Base-by-base conservation (phyloP, 2,113 vertebrate species). In the Leucosticte australis region DNA sequence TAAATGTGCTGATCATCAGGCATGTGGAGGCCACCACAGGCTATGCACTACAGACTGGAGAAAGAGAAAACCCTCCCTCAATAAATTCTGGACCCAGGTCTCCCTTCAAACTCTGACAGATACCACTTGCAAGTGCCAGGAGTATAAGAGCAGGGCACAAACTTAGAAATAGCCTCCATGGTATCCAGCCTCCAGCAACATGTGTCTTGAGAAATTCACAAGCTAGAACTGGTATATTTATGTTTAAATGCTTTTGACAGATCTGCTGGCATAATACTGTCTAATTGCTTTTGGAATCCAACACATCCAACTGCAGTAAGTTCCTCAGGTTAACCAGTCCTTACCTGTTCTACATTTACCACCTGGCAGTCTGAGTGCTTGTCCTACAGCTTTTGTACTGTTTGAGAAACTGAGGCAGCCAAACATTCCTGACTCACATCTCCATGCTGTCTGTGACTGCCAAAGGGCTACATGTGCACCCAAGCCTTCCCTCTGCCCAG, bases 1-100 rank as follows among this genome's bases (percentile, higher is more conserved):
- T 93, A 96, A 94, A 95, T 41, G 86, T 90, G 86, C 65, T 96
- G 94, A 93, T 89, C 63, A 50, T 60, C 56, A 96, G 79, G 90
- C 80, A 90, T 59, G 89, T 21, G 53, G 49, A 90, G 85, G 77
- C 39, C 44, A 46, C 56, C 24, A 47, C 17, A 64, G 82, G 44
- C 52, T 60, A 21, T 30, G 44, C 37, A 21, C 15, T 83, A 39
- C 42, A 83, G 64, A 33, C 50, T 68, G 60, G 17, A 90, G 79
- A 94, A 89, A 92, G 75, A 83, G 56, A 95, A 94, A 85, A 50
- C 31, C 4, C 50, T 83, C 56, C 74, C 85, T 46, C 46, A 63
- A 31, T 31, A 77, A 57, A 46, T 89, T 78, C 49, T 56, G 41
- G 57, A 80, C 41, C 11, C 31, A 56, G 39, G 15, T 93, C 79